Evolutionary conservation across 2,797 vertebrate species (phyloP), one percentile per base, ranked within the genome.

Genomic region (Pogonophryne albipinna): DNA sequence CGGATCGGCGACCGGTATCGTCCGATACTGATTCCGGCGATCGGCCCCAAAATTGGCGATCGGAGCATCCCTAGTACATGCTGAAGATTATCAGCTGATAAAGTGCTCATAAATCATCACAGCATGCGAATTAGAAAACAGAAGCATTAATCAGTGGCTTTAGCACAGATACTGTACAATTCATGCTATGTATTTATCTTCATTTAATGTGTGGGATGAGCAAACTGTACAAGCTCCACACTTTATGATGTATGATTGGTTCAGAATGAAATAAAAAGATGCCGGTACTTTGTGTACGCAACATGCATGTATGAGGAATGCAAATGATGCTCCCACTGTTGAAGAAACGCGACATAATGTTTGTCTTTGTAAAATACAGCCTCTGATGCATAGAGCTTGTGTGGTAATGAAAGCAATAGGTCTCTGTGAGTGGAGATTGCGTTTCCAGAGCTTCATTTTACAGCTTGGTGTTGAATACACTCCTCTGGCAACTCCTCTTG

Each of bases 381-480:
- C 84, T 91, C 87, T 92, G 89, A 92, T 85, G 79, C 79, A 52
- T 74, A 49, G 76, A 87, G 85, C 78, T 85, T 79, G 42, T 31
- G 45, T 49, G 45, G 84, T 91, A 93, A 93, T 92, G 88, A 92
- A 92, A 91, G 90, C 87, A 89, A 92, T 91, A 89, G 91, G 90
- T 93, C 89, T 91, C 85, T 77, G 86, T 74, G 90, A 92, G 85
- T 79, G 85, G 82, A 92, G 89, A 93, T 93, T 94, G 92, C 87
- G 91, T 93, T 89, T 92, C 80, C 91, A 88, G 88, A 89, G 87
- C 90, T 92, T 93, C 90, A 91, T 91, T 93, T 93, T 92, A 91
- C 84, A 92, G 87, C 87, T 74, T 49, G 87, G 76, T 76, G 76
- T 88, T 83, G 89, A 90, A 93, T 83, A 79, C 84, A 88, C 90